phyloP scores from a whole-genome alignment of 2,797 vertebrate genomes.

The Gadopsis bispinosus region DNA sequence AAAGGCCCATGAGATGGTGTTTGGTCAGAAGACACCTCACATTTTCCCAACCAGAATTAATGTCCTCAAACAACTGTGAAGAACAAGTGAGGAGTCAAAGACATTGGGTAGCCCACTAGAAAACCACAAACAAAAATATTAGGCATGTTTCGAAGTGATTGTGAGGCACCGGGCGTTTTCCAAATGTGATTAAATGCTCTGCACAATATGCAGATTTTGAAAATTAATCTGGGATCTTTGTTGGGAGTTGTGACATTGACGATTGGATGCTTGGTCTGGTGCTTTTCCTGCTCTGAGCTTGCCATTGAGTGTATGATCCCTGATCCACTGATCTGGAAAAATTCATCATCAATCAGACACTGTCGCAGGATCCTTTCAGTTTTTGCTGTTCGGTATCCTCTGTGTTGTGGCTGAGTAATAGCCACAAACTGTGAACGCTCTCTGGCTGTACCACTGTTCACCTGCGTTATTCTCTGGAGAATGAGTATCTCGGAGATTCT shows the following conservation, averaged over 20 bases:
- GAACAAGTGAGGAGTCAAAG: neutral
- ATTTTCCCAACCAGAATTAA: neutral
- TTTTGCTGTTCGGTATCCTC: constrained; percentile 24
- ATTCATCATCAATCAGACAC: constrained; percentile 22
- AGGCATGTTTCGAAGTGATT: neutral
- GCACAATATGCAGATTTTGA: constrained; percentile 15
- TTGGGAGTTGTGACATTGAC: constrained; percentile 4
- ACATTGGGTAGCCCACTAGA: neutral
- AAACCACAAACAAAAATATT: neutral
- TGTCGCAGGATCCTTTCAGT: constrained; percentile 22
- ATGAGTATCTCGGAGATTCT: constrained; percentile 4
- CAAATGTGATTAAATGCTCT: neutral
- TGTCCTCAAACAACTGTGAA: neutral
- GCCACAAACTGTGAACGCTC: constrained; percentile 21
- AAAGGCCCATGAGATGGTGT: neutral
- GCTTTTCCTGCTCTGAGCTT: neutral
- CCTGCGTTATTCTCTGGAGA: constrained; percentile 29
- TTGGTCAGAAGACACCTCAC: neutral
- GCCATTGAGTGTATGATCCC: constrained; percentile 6
- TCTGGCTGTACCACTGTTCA: constrained; percentile 19
- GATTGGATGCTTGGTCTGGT: neutral
- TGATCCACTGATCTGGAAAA: neutral
- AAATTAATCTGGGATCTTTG: constrained; percentile 6
- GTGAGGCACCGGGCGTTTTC: neutral
- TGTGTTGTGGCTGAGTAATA: constrained; percentile 29